Percentiles rank a stretch among this genome's conserved stretches.
These are phyloP conservation scores for Phragmatobia fuliginosa DNA, from an alignment of 2,888 invertebrate species.

Conservation along the genomic window DNA sequence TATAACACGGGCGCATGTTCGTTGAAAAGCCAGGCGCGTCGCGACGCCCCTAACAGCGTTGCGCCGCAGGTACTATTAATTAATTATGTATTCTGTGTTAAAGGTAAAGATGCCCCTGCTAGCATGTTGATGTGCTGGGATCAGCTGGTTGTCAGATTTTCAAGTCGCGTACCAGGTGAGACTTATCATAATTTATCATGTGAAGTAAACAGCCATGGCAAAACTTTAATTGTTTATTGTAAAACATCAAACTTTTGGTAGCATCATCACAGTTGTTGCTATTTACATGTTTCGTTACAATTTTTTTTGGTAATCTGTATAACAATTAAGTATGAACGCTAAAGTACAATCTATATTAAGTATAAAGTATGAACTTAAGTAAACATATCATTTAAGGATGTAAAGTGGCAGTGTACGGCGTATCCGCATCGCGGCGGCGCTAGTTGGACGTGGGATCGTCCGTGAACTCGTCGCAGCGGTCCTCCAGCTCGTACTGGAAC, in stretches of 20 bases:
- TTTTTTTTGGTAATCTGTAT: slow-evolving; percentile 16
- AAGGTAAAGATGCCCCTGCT: too few relatives aligned
- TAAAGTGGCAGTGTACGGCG: background rate
- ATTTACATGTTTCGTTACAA: slow-evolving; percentile 53
- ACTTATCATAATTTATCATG: too few relatives aligned
- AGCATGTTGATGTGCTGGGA: too few relatives aligned
- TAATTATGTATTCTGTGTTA: too few relatives aligned
- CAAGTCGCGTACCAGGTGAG: background rate
- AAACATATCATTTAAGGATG: slow-evolving; percentile 13
- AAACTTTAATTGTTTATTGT: slow-evolving; percentile 45
- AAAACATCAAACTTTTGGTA: slow-evolving; percentile 63
- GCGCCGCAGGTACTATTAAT: too few relatives aligned
- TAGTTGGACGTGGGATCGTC: slow-evolving; percentile 64
- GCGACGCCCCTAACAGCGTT: too few relatives aligned
- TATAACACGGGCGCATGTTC: too few relatives aligned
- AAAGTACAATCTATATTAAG: slow-evolving; percentile 14
- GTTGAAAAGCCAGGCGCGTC: too few relatives aligned
- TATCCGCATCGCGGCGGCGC: background rate
- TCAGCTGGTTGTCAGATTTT: too few relatives aligned
- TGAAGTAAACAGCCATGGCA: slow-evolving; percentile 18
- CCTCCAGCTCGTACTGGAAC: slow-evolving; percentile 91
- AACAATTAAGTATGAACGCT: slow-evolving; percentile 42
- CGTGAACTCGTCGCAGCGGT: slow-evolving; percentile 92
- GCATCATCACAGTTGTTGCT: slow-evolving; percentile 71
- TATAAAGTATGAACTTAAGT: slow-evolving; percentile 24